Evolutionary conservation across 2,888 invertebrate genomes (phyloP).

Genomic region (Rhingia rostrata): DNA sequence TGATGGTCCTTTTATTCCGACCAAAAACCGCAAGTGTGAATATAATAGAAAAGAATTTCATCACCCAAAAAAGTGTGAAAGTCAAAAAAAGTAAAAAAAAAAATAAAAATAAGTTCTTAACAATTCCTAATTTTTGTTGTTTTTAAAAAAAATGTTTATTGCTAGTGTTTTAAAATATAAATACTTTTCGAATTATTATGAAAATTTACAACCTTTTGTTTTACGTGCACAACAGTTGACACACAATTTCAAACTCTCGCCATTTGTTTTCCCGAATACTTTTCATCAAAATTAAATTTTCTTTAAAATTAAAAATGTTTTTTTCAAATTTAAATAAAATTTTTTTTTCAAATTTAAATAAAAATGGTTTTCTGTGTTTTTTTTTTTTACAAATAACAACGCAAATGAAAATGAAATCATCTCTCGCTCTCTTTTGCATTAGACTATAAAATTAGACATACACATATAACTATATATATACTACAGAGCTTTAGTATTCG

Average conservation of each 20-base stretch:
- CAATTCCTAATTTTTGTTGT: neutral
- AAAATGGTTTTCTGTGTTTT: neutral
- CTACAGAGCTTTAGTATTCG: conserved; percentile 34
- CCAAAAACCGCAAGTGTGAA: no score
- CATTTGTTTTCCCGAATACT: neutral
- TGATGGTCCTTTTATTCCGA: no score
- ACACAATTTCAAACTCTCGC: neutral
- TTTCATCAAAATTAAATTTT: neutral
- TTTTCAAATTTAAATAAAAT: conserved; percentile 1
- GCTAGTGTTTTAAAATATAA: neutral
- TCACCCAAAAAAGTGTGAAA: no score
- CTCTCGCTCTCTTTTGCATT: conserved; percentile 31
- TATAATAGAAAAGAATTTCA: no score
- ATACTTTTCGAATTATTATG: neutral
- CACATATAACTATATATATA: conserved; percentile 11
- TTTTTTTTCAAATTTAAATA: conserved; percentile 14
- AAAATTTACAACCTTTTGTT: neutral
- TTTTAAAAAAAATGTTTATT: neutral
- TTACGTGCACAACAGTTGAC: conserved; percentile 23
- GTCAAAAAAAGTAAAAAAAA: neutral
- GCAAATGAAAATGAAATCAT: conserved; percentile 24
- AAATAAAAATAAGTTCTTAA: neutral
- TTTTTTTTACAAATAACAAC: conserved; percentile 22
- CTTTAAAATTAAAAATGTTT: neutral
- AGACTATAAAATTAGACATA: conserved; percentile 15